Evolutionary conservation across 2,888 invertebrate genomes (phyloP).

Genomic region (Cheilosia soror): DNA sequence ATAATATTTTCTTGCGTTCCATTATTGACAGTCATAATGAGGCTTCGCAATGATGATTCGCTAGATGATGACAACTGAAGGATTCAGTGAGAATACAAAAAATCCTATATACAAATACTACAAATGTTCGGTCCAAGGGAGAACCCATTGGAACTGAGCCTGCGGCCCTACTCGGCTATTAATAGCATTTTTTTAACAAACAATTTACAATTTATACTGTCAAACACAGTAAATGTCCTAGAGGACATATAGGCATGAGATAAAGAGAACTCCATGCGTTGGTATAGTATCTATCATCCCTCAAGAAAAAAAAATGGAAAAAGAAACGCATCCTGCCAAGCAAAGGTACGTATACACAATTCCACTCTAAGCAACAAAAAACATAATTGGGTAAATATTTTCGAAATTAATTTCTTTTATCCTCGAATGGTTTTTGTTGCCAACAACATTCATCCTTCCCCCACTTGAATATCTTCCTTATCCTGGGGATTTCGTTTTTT

Average conservation of each 20-base stretch:
- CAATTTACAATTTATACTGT: slow-evolving; percentile 48
- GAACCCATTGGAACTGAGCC: too few relatives aligned
- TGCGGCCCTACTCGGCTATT: too few relatives aligned
- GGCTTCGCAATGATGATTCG: slow-evolving; percentile 52
- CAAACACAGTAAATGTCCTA: slow-evolving; percentile 61
- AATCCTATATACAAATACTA: neutral
- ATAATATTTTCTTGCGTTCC: neutral
- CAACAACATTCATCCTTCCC: slow-evolving; percentile 31
- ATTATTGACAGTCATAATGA: slow-evolving; percentile 60
- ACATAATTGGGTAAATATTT: slow-evolving; percentile 75
- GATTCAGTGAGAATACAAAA: neutral
- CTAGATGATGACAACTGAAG: slow-evolving; percentile 17
- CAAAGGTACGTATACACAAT: slow-evolving; percentile 44
- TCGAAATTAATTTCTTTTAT: slow-evolving; percentile 74
- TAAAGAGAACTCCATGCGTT: slow-evolving; percentile 38
- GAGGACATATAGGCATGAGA: slow-evolving; percentile 41
- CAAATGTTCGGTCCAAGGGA: neutral
- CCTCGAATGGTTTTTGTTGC: slow-evolving; percentile 62
- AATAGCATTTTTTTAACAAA: too few relatives aligned
- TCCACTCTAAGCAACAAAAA: slow-evolving; percentile 58
- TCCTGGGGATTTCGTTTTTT: slow-evolving; percentile 38
- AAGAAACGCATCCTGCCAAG: slow-evolving; percentile 30
- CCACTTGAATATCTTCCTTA: slow-evolving; percentile 5
- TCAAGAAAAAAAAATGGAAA: neutral
- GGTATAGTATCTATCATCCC: slow-evolving; percentile 42